phyloP scores from a whole-genome alignment of 1,140 invertebrate species.

The Drosophila nigrodunni region DNA sequence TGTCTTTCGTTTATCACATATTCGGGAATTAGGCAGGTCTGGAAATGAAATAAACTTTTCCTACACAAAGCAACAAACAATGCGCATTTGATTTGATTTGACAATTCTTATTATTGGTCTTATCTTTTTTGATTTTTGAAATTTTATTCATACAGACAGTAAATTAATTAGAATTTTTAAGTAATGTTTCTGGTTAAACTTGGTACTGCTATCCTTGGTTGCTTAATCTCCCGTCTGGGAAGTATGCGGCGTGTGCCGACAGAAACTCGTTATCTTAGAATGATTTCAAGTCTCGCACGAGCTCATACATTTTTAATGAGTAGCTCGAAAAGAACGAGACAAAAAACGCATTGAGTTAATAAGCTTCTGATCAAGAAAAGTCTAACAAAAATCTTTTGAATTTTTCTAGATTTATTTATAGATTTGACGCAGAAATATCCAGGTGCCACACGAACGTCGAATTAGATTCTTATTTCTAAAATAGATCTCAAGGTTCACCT shows the following conservation, averaged over 20 bases:
- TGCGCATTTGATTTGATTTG: neutral
- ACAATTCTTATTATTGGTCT: too few relatives aligned
- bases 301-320: constrained; percentile 37
- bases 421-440: constrained; percentile 23
- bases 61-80: constrained; percentile 1
- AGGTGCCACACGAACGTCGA: constrained; percentile 3
- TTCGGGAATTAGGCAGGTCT: constrained; percentile 7
- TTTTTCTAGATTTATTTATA: constrained; percentile 23
- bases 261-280: constrained; percentile 20
- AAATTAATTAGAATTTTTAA: neutral
- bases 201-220: neutral
- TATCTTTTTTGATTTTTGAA: neutral
- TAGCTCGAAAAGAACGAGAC: neutral
- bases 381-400: neutral
- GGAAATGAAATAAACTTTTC: constrained; percentile 32
- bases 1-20: constrained; percentile 24
- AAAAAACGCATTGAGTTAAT: constrained; percentile 21
- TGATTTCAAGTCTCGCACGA: constrained; percentile 4
- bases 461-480: constrained; percentile 1
- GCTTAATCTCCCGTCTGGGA: constrained; percentile 1
- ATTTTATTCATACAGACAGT: neutral
- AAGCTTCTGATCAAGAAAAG: constrained; percentile 4
- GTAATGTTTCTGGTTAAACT: neutral
- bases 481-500: neutral
- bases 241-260: constrained; percentile 4